Base-by-base conservation (phyloP, 2,888 invertebrate genomes). In the Pteria penguin region DNA sequence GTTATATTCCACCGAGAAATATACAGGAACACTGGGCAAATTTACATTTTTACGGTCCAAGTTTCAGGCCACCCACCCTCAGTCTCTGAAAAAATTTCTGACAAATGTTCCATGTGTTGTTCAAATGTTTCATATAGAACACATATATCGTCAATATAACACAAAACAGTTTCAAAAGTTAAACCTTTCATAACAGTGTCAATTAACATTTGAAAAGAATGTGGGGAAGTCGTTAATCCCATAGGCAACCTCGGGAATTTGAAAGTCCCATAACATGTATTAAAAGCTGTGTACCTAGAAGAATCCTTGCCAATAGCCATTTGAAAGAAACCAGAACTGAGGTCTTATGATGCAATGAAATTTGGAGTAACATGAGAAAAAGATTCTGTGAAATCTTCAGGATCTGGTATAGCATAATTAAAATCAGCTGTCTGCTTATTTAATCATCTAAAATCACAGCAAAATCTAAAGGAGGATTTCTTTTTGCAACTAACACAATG, bases 81-180 rank as follows among this genome's bases (percentile, higher is more conserved):
- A 76, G 71, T 32, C 79, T 70, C 4, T 18, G 1, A 54, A 82
- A 72, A 14, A 82, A 63, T 26, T 76, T 75, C 22, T 63, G 22
- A 5, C 75, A 68, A 80, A 77, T 5, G 78, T 72, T 22, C 61
- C 72, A 11, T 76, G 76, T 11, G 60, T 32, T 26, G 80, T 73
- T 54, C 65, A 72, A 24, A 67, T 29, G n/a, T n/a, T n/a, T n/a
- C n/a, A n/a, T n/a, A n/a, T n/a, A n/a, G n/a, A n/a, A n/a, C n/a
- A n/a, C n/a, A n/a, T n/a, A n/a, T n/a, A 36, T 80, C 80, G 66
- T 82, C 82, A 8, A 80, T 45, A 65, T 82, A 79, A 68, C 77
- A 80, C 3, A 82, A 45, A 22, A 68, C 75, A 45, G 72, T 74
- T 32, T 36, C 26, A 77, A 75, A 82, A 24, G 75, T 78, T 11